Evolutionary conservation across 1,140 invertebrate genomes (phyloP).

Genomic region (Delia radicum): DNA sequence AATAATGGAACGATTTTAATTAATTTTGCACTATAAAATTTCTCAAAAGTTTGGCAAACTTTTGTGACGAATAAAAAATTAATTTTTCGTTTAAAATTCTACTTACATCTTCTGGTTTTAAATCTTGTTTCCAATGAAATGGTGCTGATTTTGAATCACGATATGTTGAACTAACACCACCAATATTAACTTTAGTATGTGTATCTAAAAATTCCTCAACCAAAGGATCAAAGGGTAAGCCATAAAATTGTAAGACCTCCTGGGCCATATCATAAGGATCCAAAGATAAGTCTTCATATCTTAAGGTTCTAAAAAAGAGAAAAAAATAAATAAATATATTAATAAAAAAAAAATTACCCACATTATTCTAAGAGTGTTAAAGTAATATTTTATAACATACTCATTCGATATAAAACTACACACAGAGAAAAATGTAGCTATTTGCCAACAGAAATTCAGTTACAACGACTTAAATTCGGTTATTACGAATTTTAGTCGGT

Average conservation of each 20-base stretch:
- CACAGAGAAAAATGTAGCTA: too few relatives aligned
- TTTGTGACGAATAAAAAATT: too few relatives aligned
- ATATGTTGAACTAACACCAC: constrained; percentile 80
- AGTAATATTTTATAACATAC: too few relatives aligned
- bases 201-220: constrained; percentile 75
- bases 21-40: too few relatives aligned
- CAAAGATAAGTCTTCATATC: constrained; percentile 83
- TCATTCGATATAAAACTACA: too few relatives aligned
- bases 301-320: constrained; percentile 65
- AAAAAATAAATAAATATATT: not conserved
- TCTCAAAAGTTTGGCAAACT: too few relatives aligned
- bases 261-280: constrained; percentile 71
- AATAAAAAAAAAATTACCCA: too few relatives aligned
- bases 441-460: too few relatives aligned
- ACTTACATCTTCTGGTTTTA: constrained; percentile 67
- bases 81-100: not conserved
- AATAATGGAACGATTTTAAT: too few relatives aligned
- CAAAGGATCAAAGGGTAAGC: constrained; percentile 68
- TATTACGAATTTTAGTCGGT: too few relatives aligned
- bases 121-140: constrained; percentile 79
- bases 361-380: too few relatives aligned
- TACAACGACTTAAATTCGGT: too few relatives aligned
- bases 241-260: constrained; percentile 76
- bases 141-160: constrained; percentile 79
- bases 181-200: constrained; percentile 76